phyloP scores from a whole-genome alignment of 2,797 vertebrate genomes.

The Pithecia hirsuta region DNA sequence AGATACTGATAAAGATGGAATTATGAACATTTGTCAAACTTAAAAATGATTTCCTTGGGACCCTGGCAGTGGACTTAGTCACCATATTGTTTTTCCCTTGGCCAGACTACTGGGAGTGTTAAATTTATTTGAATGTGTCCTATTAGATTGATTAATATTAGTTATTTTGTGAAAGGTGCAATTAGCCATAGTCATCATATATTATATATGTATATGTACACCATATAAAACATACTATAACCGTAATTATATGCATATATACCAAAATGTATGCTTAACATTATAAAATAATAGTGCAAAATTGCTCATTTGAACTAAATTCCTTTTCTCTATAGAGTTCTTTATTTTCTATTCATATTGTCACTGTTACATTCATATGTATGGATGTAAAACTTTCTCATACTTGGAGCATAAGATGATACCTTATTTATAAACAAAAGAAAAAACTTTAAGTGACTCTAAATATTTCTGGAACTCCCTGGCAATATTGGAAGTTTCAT shows the following conservation, averaged over 20 bases:
- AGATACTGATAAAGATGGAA: not conserved
- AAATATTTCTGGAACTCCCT: conserved; percentile 45
- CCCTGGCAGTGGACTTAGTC: not conserved
- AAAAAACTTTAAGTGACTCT: not conserved
- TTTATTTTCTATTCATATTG: not conserved
- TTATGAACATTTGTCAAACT: not conserved
- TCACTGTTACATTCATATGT: not conserved
- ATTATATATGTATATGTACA: not conserved
- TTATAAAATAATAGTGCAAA: not conserved
- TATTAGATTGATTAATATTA: not conserved
- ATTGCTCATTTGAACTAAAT: not conserved
- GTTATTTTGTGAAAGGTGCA: not conserved
- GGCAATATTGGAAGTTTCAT: not conserved
- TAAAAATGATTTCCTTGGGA: not conserved
- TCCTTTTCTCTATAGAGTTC: not conserved
- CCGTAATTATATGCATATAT: not conserved
- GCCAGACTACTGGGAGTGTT: not conserved
- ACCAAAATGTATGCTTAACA: not conserved
- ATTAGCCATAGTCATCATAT: not conserved
- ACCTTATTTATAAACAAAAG: not conserved
- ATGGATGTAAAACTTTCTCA: not conserved
- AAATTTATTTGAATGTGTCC: not conserved
- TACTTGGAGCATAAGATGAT: not conserved
- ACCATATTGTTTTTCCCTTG: not conserved
- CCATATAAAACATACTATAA: not conserved